These are phyloP conservation scores for Paramormyrops hopkinsi DNA, from an alignment of 2,797 vertebrate species.

Conservation along the genomic window DNA sequence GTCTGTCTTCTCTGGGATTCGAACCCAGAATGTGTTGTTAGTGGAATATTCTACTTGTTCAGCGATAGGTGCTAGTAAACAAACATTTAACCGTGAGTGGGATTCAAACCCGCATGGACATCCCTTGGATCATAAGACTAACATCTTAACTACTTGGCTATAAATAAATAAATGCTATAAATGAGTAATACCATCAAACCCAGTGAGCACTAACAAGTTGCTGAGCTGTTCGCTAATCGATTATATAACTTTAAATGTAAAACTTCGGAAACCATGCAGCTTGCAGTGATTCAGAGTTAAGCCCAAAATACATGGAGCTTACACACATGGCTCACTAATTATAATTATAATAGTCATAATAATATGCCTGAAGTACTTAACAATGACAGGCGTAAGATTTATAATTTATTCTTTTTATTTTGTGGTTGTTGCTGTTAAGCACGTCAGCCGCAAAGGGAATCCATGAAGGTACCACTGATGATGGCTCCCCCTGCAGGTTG, in stretches of 20 bases:
- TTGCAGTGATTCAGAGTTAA: neutral
- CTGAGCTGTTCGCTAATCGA: neutral
- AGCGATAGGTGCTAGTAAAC: neutral
- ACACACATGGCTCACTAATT: neutral
- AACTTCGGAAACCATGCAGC: neutral
- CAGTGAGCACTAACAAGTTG: neutral
- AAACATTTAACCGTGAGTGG: neutral
- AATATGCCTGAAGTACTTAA: neutral
- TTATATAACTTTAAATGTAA: neutral
- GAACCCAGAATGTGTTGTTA: neutral
- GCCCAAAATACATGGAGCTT: neutral
- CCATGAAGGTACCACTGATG: neutral
- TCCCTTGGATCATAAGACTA: neutral
- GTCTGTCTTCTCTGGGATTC: neutral
- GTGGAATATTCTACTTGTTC: neutral
- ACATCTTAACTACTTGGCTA: neutral
- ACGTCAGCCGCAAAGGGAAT: neutral
- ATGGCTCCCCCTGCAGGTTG: constrained; percentile 58
- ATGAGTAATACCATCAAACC: neutral
- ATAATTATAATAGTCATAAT: neutral
- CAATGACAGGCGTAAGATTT: neutral
- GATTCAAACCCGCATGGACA: neutral
- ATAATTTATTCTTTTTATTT: neutral
- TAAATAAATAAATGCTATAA: neutral
- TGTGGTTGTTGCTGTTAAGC: neutral